Evolutionary conservation across 2,113 vertebrate species (phyloP).

Genomic region (Hippocampus comes): DNA sequence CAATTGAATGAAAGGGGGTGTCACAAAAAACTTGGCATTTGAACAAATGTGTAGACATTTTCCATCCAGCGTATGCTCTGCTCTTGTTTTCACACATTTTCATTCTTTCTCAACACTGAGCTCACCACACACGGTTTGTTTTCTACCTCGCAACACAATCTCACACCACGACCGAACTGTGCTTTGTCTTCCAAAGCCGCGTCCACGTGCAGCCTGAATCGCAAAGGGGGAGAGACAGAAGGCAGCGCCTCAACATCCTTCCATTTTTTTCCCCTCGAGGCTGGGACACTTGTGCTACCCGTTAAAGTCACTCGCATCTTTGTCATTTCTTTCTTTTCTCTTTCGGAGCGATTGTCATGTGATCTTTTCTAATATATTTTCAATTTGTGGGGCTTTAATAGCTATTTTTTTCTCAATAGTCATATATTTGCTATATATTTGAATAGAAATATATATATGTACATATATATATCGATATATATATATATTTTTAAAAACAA

Average conservation of each 20-base stretch:
- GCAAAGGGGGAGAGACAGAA: slow-evolving; percentile 27
- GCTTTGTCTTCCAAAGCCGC: slow-evolving; percentile 52
- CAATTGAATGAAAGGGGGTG: too few relatives aligned
- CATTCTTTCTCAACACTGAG: slow-evolving; percentile 56
- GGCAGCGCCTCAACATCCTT: slow-evolving; percentile 23
- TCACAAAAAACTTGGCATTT: not conserved
- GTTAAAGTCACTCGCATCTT: slow-evolving; percentile 36
- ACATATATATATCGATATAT: slow-evolving; percentile 60
- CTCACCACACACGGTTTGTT: slow-evolving; percentile 52
- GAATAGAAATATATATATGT: slow-evolving; percentile 81
- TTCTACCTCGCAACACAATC: slow-evolving; percentile 57
- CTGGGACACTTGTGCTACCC: slow-evolving; percentile 59
- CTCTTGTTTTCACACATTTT: slow-evolving; percentile 47
- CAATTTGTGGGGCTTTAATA: slow-evolving; percentile 76
- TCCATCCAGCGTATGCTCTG: slow-evolving; percentile 32
- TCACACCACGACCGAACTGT: slow-evolving; percentile 61
- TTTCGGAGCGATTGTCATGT: slow-evolving; percentile 78
- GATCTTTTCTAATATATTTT: slow-evolving; percentile 73
- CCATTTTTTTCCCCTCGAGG: slow-evolving; percentile 19
- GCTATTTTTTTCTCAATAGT: slow-evolving; percentile 73
- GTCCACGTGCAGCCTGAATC: slow-evolving; percentile 49
- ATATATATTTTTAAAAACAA: slow-evolving; percentile 26
- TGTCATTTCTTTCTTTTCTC: slow-evolving; percentile 11
- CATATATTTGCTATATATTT: slow-evolving; percentile 80
- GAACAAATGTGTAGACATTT: not conserved